A percentile compares a stretch with the other conserved stretches of the same genome.
Evolutionary conservation across 1,140 invertebrate genomes (phyloP).

Genomic region (Agrypnia vestita): DNA sequence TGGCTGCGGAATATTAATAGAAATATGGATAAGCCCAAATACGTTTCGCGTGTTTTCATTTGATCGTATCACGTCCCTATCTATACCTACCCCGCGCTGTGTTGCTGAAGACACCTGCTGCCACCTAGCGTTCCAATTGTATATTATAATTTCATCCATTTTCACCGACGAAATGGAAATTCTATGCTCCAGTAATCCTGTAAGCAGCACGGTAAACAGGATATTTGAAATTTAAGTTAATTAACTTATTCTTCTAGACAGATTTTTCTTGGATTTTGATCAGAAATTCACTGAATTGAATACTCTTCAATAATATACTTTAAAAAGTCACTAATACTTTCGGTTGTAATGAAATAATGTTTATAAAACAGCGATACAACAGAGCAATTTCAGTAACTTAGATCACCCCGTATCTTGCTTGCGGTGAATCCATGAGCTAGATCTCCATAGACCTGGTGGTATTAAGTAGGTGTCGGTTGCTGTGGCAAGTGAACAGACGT

Average conservation of each 20-base stretch:
- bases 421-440: too few relatives aligned
- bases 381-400: too few relatives aligned
- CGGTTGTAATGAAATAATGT: too few relatives aligned
- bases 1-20: conserved; percentile 33
- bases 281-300: neutral
- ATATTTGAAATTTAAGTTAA: neutral
- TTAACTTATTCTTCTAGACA: neutral
- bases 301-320: too few relatives aligned
- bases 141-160: conserved; percentile 14
- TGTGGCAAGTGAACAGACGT: too few relatives aligned
- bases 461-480: too few relatives aligned
- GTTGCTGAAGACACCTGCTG: conserved; percentile 8
- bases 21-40: conserved; percentile 22
- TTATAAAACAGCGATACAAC: neutral
- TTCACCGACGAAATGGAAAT: neutral
- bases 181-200: neutral
- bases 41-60: conserved; percentile 34
- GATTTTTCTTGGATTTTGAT: neutral
- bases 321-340: too few relatives aligned
- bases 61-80: neutral
- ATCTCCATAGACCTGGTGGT: too few relatives aligned
- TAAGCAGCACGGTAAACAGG: neutral
- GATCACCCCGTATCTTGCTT: too few relatives aligned
- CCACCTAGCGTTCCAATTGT: neutral
- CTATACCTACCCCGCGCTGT: neutral